phyloP scores from a whole-genome alignment of 2,888 invertebrate genomes.

The Pyralis farinalis region DNA sequence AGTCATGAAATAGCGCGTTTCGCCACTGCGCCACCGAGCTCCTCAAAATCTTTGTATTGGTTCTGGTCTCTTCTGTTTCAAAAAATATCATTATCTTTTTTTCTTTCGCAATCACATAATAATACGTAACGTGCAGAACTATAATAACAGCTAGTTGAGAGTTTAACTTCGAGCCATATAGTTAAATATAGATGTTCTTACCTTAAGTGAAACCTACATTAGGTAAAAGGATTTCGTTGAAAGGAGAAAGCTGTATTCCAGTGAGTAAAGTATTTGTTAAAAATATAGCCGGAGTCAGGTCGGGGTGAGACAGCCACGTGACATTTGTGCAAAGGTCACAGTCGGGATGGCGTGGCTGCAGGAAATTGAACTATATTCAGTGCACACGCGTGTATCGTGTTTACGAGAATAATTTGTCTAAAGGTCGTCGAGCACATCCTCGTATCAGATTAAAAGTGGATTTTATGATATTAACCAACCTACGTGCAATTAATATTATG shows the following conservation, averaged over 20 bases:
- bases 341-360: conserved; percentile 17
- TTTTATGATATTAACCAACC: background rate
- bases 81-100: too few relatives aligned
- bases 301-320: conserved; percentile 23
- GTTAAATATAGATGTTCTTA: too few relatives aligned
- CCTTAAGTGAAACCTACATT: too few relatives aligned
- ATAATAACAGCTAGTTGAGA: too few relatives aligned
- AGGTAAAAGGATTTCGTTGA: too few relatives aligned
- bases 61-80: too few relatives aligned
- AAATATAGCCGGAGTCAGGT: conserved; percentile 11
- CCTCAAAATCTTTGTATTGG: too few relatives aligned
- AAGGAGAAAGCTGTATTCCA: background rate
- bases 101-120: too few relatives aligned
- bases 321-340: conserved; percentile 37
- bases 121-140: too few relatives aligned
- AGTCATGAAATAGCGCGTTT: too few relatives aligned
- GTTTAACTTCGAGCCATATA: too few relatives aligned
- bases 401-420: background rate
- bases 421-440: conserved; percentile 20
- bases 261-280: background rate
- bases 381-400: conserved; percentile 13
- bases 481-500: conserved; percentile 1
- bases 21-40: too few relatives aligned
- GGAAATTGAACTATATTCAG: conserved; percentile 16
- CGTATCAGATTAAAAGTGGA: conserved; percentile 4